phyloP scores from a whole-genome alignment of 2,888 invertebrate genomes.

The Drosophila yooni region DNA sequence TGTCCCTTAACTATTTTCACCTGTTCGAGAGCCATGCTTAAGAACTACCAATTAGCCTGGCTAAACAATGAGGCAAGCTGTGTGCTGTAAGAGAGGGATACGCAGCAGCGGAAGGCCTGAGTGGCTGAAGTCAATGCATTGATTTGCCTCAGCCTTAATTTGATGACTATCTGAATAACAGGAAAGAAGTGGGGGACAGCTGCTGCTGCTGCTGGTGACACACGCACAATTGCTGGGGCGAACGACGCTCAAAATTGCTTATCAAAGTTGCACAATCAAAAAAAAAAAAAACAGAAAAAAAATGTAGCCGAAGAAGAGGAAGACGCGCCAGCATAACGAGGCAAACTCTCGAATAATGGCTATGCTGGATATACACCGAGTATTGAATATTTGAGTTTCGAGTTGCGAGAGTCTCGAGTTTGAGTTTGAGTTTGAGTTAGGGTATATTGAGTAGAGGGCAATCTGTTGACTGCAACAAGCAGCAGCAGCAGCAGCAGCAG shows the following conservation, averaged over 20 bases:
- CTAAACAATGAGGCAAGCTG: conserved; percentile 58
- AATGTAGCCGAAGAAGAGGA: conserved; percentile 1
- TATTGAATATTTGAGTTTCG: conserved; percentile 33
- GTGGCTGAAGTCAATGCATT: conserved; percentile 57
- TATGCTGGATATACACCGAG: conserved; percentile 17
- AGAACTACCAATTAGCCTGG: conserved; percentile 64
- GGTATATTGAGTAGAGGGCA: conserved; percentile 12
- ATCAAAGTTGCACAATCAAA: conserved; percentile 77
- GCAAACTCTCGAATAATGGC: conserved; percentile 44
- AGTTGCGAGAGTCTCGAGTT: conserved; percentile 10
- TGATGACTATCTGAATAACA: conserved; percentile 68
- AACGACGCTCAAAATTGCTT: conserved; percentile 67
- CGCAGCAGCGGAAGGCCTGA: conserved; percentile 6
- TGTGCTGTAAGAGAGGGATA: background rate
- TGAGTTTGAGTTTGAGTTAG: conserved; percentile 16
- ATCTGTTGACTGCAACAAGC: conserved; percentile 52
- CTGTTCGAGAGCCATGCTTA: conserved; percentile 38
- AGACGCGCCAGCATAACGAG: conserved; percentile 70
- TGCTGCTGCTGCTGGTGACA: conserved; percentile 65
- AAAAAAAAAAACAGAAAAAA: conserved; percentile 21
- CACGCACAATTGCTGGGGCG: conserved; percentile 61
- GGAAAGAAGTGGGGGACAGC: conserved; percentile 33
- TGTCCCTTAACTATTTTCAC: conserved; percentile 67
- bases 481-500: background rate
- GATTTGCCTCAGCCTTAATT: conserved; percentile 71